Percentiles rank a stretch among this genome's conserved stretches.
phyloP scores from a whole-genome alignment of 2,888 invertebrate genomes.

The Griposia aprilina region DNA sequence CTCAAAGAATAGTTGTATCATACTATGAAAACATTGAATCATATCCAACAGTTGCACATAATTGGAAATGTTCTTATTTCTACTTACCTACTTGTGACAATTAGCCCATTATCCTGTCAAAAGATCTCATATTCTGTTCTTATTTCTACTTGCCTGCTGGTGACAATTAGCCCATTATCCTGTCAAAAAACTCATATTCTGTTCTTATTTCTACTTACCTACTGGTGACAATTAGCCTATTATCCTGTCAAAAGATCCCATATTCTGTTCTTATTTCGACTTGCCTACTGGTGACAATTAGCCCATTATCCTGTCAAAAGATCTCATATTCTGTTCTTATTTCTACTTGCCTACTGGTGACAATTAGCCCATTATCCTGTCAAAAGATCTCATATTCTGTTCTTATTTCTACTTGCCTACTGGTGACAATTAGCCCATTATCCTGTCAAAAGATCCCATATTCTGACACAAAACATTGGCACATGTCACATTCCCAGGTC shows the following conservation, averaged over 20 bases:
- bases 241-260: constrained; percentile 33
- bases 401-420: too few relatives aligned
- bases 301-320: constrained; percentile 41
- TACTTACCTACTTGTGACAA: constrained; percentile 2
- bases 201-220: background rate
- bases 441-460: constrained; percentile 18
- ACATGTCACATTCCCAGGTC: constrained; percentile 28
- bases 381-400: constrained; percentile 18
- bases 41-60: too few relatives aligned
- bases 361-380: constrained; percentile 36
- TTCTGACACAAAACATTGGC: constrained; percentile 36
- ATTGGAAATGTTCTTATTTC: too few relatives aligned
- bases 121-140: background rate
- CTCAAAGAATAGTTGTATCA: too few relatives aligned
- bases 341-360: background rate
- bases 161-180: constrained; percentile 37
- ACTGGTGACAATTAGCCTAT: constrained; percentile 16
- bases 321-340: background rate
- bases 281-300: background rate
- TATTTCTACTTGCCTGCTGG: too few relatives aligned
- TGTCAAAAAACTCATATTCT: constrained; percentile 22
- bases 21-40: too few relatives aligned
- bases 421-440: constrained; percentile 33
- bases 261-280: too few relatives aligned
- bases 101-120: constrained; percentile 41